Conservation (phyloP, 2,797 vertebrate genomes). For the Chaetophractus vellerosus region DNA sequence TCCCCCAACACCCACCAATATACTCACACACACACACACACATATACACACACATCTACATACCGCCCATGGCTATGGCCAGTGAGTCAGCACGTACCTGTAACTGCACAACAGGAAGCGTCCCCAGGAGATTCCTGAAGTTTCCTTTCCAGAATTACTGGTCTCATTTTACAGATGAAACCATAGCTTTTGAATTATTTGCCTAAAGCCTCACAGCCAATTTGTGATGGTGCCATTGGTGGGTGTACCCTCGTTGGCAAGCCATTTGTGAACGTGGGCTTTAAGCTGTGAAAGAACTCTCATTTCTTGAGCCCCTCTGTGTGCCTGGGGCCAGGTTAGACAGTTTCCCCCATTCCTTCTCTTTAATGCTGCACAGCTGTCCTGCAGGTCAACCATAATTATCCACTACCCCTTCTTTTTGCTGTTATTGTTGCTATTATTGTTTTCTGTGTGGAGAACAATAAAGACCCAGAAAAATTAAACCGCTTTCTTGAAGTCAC, state of each 20-base stretch:
- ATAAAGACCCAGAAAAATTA: conserved; percentile 21
- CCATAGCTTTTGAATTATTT: background rate
- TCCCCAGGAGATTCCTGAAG: background rate
- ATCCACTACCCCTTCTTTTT: background rate
- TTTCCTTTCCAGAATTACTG: background rate
- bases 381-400: fast-evolving
- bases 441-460: background rate
- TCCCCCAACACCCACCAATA: background rate
- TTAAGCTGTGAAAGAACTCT: background rate
- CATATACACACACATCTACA: background rate
- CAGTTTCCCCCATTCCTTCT: fast-evolving
- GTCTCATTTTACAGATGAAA: background rate
- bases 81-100: background rate
- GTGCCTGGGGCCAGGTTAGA: background rate
- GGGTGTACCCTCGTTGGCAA: fast-evolving
- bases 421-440: background rate
- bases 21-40: background rate
- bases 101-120: background rate
- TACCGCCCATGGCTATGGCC: background rate
- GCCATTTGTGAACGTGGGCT: background rate
- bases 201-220: background rate
- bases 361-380: background rate
- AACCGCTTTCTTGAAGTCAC: background rate
- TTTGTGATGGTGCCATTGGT: background rate
- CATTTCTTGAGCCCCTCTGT: background rate